Conservation (phyloP, 2,113 vertebrate genomes). For the Caloenas nicobarica region DNA sequence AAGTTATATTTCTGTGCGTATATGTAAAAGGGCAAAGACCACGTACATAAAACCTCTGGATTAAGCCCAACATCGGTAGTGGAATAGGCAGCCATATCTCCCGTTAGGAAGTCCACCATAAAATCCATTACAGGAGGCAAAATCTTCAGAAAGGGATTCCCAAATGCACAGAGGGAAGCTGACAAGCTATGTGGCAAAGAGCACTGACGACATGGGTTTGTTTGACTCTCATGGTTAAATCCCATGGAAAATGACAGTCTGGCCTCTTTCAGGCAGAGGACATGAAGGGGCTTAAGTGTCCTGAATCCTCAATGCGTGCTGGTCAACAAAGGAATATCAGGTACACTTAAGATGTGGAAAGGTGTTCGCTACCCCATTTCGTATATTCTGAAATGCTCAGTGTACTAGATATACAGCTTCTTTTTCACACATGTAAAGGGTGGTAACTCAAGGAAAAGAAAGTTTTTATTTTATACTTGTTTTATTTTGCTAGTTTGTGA, state of each 20-base stretch:
- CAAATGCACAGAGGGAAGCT: neutral
- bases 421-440: neutral
- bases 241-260: neutral
- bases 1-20: neutral
- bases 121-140: neutral
- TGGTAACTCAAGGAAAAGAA: neutral
- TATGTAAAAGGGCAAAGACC: neutral
- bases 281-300: neutral
- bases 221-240: neutral
- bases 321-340: neutral
- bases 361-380: neutral
- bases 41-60: neutral
- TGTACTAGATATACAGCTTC: neutral
- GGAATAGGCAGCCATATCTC: neutral
- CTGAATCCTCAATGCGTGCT: accelerated
- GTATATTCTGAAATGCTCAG: neutral
- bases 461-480: neutral
- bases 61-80: neutral
- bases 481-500: neutral
- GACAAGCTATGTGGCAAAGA: accelerated
- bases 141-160: neutral
- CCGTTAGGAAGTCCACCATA: neutral
- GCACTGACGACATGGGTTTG: accelerated
- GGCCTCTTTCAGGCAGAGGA: neutral
- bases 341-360: neutral